These are phyloP conservation scores for Misgurnus anguillicaudatus DNA, from an alignment of 2,113 vertebrate genomes.

Conservation along the genomic window DNA sequence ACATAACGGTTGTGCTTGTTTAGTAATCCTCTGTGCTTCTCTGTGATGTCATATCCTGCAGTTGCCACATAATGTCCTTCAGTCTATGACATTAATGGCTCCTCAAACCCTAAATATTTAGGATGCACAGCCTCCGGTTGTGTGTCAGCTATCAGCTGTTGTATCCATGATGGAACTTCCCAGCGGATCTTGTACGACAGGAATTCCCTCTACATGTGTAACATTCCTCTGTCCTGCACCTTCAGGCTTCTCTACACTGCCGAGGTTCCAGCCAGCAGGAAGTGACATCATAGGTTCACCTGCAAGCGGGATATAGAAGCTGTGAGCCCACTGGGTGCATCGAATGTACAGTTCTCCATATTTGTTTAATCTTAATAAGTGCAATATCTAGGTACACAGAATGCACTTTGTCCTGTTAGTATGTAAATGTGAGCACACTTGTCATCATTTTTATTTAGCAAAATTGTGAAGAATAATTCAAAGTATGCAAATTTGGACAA, in stretches of 20 bases:
- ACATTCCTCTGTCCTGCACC: background rate
- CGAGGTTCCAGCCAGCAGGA: constrained; percentile 50
- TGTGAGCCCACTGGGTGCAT: too few species aligned
- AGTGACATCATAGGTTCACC: constrained; percentile 26
- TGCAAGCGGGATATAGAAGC: background rate
- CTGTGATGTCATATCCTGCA: background rate
- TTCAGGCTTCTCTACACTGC: constrained; percentile 40
- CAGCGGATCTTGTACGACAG: constrained; percentile 64
- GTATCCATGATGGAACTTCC: constrained; percentile 66
- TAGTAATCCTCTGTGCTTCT: background rate
- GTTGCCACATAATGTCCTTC: background rate
- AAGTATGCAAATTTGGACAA: too few species aligned
- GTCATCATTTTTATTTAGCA: too few species aligned
- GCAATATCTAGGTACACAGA: too few species aligned
- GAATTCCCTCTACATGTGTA: constrained; percentile 55
- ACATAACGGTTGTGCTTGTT: background rate
- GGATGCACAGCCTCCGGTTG: background rate
- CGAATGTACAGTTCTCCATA: background rate
- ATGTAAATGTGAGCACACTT: too few species aligned
- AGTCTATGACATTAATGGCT: background rate
- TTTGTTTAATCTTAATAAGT: too few species aligned
- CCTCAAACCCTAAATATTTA: background rate
- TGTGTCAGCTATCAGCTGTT: constrained; percentile 2
- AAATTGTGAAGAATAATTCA: too few species aligned
- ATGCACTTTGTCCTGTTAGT: too few species aligned